A percentile compares a stretch with the other conserved stretches of the same genome.
Conservation (phyloP, 2,113 vertebrate species). For the Odocoileus hemionus region DNA sequence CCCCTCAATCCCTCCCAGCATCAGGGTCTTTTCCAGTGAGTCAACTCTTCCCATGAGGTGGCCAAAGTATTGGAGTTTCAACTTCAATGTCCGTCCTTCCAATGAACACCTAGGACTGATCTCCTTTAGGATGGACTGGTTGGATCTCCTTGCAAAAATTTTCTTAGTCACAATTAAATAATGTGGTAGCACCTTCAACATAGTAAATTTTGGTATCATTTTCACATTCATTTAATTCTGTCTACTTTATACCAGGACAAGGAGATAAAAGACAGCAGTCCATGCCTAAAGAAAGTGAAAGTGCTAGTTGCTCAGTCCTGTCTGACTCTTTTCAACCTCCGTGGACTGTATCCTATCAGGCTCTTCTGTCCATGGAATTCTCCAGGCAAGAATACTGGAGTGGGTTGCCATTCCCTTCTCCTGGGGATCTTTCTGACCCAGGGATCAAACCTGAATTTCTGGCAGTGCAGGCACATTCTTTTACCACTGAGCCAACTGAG, state of each 20-base stretch:
- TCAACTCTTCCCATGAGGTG: too few species aligned
- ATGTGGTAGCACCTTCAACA: background rate
- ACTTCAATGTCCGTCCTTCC: too few species aligned
- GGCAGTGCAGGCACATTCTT: background rate
- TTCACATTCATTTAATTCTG: background rate
- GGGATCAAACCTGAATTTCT: background rate
- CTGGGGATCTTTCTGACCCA: background rate
- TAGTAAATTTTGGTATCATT: background rate
- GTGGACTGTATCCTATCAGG: background rate
- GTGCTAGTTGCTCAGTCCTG: background rate
- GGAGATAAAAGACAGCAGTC: background rate
- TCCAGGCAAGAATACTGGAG: background rate
- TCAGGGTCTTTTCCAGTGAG: too few species aligned
- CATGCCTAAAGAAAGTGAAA: background rate
- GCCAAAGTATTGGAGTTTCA: too few species aligned
- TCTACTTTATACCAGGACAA: background rate
- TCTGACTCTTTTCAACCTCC: background rate
- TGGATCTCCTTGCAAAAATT: background rate
- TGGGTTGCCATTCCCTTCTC: background rate
- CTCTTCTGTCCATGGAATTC: background rate
- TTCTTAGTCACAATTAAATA: conserved; percentile 23
- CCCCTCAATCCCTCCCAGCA: too few species aligned
- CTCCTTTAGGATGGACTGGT: too few species aligned
- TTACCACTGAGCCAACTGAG: background rate
- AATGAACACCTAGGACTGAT: too few species aligned